phyloP scores from a whole-genome alignment of 2,797 vertebrate genomes.

The Pitangus sulphuratus region DNA sequence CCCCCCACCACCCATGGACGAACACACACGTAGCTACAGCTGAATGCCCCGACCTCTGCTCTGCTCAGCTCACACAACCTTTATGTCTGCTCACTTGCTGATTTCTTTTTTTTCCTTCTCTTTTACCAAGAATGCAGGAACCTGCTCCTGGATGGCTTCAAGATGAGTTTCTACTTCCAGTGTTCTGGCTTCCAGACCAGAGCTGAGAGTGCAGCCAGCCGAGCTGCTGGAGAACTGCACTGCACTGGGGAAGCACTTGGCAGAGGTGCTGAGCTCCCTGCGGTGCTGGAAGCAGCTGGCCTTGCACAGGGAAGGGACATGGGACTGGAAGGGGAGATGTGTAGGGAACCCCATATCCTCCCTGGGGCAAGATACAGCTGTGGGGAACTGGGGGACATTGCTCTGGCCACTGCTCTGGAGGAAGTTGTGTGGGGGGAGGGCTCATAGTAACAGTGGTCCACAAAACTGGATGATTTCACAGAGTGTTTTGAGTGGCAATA shows the following conservation, averaged over 20 bases:
- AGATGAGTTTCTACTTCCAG: background rate
- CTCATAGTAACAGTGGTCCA: fast-evolving
- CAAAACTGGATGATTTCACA: background rate
- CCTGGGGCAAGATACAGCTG: background rate
- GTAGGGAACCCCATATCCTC: fast-evolving
- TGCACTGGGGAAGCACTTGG: fast-evolving
- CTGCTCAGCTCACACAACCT: background rate
- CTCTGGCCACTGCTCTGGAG: fast-evolving
- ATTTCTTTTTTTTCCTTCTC: fast-evolving
- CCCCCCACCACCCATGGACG: fast-evolving
- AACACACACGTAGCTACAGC: background rate
- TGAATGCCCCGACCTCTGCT: background rate
- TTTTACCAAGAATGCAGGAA: background rate
- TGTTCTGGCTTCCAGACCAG: fast-evolving
- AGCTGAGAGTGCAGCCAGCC: background rate
- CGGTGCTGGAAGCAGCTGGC: background rate
- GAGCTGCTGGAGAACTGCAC: fast-evolving
- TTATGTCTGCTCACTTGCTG: background rate
- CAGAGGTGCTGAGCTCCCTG: background rate
- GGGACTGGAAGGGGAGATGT: background rate
- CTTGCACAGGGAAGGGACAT: fast-evolving
- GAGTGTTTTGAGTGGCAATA: background rate
- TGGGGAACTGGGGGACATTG: fast-evolving
- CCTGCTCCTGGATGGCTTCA: background rate
- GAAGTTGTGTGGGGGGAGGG: background rate